These are phyloP conservation scores for Limosa lapponica DNA, from an alignment of 2,797 vertebrate genomes.

Conservation along the genomic window DNA sequence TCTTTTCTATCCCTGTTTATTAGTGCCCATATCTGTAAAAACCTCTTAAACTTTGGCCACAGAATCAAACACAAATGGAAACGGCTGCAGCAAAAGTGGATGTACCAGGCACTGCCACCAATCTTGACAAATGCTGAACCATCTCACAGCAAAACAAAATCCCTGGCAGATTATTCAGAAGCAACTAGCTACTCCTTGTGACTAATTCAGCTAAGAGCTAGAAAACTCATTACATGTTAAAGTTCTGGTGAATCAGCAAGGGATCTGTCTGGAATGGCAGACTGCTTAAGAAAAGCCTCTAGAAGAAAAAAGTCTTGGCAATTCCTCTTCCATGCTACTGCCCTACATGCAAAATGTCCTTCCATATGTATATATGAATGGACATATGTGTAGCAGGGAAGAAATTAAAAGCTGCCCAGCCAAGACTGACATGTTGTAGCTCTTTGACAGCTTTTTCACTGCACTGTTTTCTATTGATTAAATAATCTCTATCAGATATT, in stretches of 20 bases:
- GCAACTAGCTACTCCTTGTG: not conserved
- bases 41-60: not conserved
- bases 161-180: not conserved
- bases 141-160: not conserved
- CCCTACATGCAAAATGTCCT: not conserved
- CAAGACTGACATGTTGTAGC: not conserved
- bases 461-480: constrained; percentile 68
- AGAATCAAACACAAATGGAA: not conserved
- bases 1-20: not conserved
- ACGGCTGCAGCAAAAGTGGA: not conserved
- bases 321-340: not conserved
- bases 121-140: not conserved
- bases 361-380: not conserved
- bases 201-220: not conserved
- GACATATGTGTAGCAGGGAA: not conserved
- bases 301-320: not conserved
- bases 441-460: constrained; percentile 12
- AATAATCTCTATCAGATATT: constrained; percentile 72
- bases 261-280: not conserved
- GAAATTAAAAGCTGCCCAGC: constrained; percentile 16
- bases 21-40: not conserved
- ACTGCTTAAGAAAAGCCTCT: not conserved
- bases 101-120: not conserved
- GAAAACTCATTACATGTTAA: not conserved
- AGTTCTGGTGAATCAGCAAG: not conserved